These are phyloP conservation scores for Mus caroli DNA, from an alignment of 2,797 vertebrate species.

Conservation along the genomic window DNA sequence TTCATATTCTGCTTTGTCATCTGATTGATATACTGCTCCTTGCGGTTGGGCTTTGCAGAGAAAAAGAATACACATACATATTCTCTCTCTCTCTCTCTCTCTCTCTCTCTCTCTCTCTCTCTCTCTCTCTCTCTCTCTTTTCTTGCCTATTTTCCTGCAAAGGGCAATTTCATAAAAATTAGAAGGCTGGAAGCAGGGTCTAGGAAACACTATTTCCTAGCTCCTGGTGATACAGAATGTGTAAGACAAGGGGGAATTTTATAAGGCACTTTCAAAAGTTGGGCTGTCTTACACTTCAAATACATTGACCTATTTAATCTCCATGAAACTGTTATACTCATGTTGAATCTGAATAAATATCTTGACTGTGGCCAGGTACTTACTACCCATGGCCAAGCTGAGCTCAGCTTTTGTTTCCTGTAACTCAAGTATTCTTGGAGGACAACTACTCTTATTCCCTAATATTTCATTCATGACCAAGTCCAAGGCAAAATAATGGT, in stretches of 20 bases:
- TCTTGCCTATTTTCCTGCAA: neutral
- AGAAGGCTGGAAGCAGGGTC: neutral
- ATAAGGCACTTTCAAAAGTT: neutral
- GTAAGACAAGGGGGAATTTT: neutral
- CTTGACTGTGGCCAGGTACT: neutral
- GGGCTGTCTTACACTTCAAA: neutral
- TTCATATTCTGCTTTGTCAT: constrained; percentile 72
- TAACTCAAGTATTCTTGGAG: neutral
- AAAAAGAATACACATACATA: constrained; percentile 48
- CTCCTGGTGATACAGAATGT: neutral
- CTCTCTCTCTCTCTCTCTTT: neutral
- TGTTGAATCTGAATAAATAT: neutral
- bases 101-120: neutral
- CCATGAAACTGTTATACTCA: neutral
- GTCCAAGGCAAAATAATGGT: neutral
- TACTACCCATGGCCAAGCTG: neutral
- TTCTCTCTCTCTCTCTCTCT: neutral
- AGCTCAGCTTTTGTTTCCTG: neutral
- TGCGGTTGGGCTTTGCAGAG: constrained; percentile 72
- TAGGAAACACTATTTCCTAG: neutral
- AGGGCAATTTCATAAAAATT: constrained; percentile 65
- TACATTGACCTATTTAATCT: neutral
- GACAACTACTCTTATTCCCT: neutral
- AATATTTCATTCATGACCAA: neutral
- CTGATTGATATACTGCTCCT: constrained; percentile 76